phyloP scores from a whole-genome alignment of 2,113 vertebrate genomes.

The Sebastes fasciatus region DNA sequence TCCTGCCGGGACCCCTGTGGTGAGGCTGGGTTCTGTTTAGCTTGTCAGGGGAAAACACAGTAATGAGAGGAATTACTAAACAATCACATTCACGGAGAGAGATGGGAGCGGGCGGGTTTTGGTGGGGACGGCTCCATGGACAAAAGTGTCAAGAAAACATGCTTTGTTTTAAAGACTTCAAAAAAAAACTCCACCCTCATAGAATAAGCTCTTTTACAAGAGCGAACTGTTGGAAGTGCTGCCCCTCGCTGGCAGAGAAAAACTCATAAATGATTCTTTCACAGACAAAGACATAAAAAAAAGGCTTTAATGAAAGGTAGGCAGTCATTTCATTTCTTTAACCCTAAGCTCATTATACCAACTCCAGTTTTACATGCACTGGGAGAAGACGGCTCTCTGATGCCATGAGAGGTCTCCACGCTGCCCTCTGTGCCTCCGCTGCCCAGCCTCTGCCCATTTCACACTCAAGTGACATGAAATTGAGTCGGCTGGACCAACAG shows the following conservation, averaged over 20 bases:
- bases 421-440: slow-evolving; percentile 45
- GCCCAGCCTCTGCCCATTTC: slow-evolving; percentile 45
- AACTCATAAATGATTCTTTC: slow-evolving; percentile 27
- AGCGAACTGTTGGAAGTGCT: slow-evolving; percentile 10
- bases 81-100: slow-evolving; percentile 57
- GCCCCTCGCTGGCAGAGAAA: slow-evolving; percentile 21
- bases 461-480: slow-evolving; percentile 59
- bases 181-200: background rate
- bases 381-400: slow-evolving; percentile 48
- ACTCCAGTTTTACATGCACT: slow-evolving; percentile 55
- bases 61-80: slow-evolving; percentile 76
- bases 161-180: slow-evolving; percentile 23
- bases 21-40: slow-evolving; percentile 66
- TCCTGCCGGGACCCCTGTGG: slow-evolving; percentile 59
- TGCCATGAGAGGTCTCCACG: slow-evolving; percentile 49
- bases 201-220: slow-evolving; percentile 23
- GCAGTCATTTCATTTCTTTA: slow-evolving; percentile 53
- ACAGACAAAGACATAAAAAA: slow-evolving; percentile 58
- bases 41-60: slow-evolving; percentile 50
- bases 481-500: slow-evolving; percentile 33
- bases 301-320: slow-evolving; percentile 57
- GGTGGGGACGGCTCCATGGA: slow-evolving; percentile 16
- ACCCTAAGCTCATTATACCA: slow-evolving; percentile 69
- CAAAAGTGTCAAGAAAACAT: slow-evolving; percentile 34
- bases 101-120: slow-evolving; percentile 29